Percentiles rank a stretch among this genome's conserved stretches.
phyloP scores from a whole-genome alignment of 2,888 invertebrate species.

The Hoplodrina blanda region DNA sequence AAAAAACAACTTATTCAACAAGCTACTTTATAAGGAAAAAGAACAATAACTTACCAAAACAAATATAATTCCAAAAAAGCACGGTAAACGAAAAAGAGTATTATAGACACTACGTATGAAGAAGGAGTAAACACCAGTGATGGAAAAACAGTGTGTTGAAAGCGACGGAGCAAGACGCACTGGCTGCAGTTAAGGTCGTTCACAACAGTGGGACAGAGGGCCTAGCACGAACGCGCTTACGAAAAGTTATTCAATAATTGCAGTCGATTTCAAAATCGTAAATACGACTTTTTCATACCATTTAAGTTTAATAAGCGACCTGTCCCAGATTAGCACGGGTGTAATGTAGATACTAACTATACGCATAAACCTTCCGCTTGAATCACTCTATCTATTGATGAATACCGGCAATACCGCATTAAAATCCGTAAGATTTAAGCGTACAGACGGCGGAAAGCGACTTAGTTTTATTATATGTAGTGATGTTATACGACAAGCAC shows the following conservation, averaged over 20 bases:
- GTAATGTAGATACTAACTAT: too few species aligned
- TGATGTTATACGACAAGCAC: too few species aligned
- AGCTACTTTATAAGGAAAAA: background rate
- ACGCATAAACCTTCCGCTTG: too few species aligned
- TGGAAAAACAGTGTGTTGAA: constrained; percentile 65
- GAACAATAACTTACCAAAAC: constrained; percentile 47
- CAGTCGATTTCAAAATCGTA: background rate
- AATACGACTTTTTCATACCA: too few species aligned
- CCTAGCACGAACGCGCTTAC: constrained; percentile 1
- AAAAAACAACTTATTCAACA: constrained; percentile 9
- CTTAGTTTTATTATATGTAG: too few species aligned
- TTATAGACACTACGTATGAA: constrained; percentile 19
- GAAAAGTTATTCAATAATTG: background rate
- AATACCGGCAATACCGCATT: too few species aligned
- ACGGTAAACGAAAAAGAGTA: constrained; percentile 22
- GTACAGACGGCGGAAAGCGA: too few species aligned
- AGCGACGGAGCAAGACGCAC: constrained; percentile 78
- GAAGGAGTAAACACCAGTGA: background rate
- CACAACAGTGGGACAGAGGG: constrained; percentile 15
- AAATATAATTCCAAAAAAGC: constrained; percentile 27
- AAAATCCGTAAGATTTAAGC: too few species aligned
- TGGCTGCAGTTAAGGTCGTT: constrained; percentile 69
- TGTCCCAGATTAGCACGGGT: too few species aligned
- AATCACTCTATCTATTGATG: too few species aligned
- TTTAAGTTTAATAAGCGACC: too few species aligned